phyloP scores from a whole-genome alignment of 2,797 vertebrate species.

The Notolabrus celidotus region DNA sequence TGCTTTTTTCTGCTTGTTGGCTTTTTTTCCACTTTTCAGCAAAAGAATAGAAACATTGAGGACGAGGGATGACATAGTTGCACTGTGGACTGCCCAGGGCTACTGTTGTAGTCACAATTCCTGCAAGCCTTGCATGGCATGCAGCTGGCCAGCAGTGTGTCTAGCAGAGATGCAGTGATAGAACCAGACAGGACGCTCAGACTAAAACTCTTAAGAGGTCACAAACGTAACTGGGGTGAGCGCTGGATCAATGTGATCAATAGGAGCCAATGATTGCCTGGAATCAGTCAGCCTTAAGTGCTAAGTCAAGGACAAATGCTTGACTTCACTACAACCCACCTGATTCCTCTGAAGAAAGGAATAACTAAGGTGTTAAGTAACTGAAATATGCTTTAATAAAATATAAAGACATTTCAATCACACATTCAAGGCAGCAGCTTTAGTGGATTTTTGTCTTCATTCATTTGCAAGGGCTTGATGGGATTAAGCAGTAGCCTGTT shows the following conservation, averaged over 20 bases:
- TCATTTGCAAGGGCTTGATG: slow-evolving; percentile 51
- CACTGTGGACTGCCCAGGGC: background rate
- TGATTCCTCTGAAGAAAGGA: slow-evolving; percentile 14
- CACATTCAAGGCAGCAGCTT: slow-evolving; percentile 18
- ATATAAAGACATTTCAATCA: slow-evolving; percentile 29
- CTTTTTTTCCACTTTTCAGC: slow-evolving; percentile 33
- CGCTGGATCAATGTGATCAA: slow-evolving; percentile 64
- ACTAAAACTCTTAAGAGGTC: slow-evolving; percentile 55
- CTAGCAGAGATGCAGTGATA: slow-evolving; percentile 10
- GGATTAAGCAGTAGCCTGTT: slow-evolving; percentile 56
- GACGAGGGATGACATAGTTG: slow-evolving; percentile 2
- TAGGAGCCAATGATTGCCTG: slow-evolving; percentile 53
- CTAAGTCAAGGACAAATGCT: slow-evolving; percentile 60
- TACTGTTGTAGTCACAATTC: background rate
- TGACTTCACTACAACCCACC: slow-evolving; percentile 8
- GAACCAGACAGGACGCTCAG: slow-evolving; percentile 39
- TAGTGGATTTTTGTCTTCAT: slow-evolving; percentile 4
- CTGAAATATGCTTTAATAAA: background rate
- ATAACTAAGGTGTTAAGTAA: slow-evolving; percentile 9
- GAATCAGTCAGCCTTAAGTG: slow-evolving; percentile 54
- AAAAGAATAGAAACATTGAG: slow-evolving; percentile 21
- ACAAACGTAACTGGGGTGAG: slow-evolving; percentile 54
- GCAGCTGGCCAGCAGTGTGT: background rate
- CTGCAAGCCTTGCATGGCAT: background rate
- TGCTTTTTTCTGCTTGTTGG: slow-evolving; percentile 15